Percentiles rank a stretch among this genome's conserved stretches.
Evolutionary conservation across 2,797 vertebrate species (phyloP).

Genomic region (Pseudochirops corinnae): DNA sequence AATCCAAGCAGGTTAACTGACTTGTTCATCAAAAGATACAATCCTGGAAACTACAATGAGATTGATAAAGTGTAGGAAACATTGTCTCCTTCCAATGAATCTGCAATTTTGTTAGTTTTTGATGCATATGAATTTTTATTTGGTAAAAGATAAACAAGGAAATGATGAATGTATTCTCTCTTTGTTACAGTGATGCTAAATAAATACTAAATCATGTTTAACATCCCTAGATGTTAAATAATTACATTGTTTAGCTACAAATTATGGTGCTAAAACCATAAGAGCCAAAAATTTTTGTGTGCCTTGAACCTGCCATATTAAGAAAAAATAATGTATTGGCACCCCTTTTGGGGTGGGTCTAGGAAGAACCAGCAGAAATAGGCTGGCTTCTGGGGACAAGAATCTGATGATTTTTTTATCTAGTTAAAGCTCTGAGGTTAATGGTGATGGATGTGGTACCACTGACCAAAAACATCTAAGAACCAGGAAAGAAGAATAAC

Average conservation of each 20-base stretch:
- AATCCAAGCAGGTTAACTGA: background rate
- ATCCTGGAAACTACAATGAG: conserved; percentile 37
- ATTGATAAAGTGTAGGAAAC: background rate
- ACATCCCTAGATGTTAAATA: conserved; percentile 6
- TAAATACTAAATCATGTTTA: background rate
- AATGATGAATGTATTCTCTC: background rate
- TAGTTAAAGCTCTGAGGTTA: background rate
- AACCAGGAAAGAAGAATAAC: background rate
- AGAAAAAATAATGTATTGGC: background rate
- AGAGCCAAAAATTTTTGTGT: background rate
- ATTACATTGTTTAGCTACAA: conserved; percentile 28
- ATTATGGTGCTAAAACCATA: conserved; percentile 7
- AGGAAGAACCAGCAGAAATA: background rate
- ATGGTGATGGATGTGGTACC: background rate
- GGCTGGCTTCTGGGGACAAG: background rate
- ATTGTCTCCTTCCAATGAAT: background rate
- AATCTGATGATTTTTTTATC: background rate
- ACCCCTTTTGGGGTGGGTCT: background rate
- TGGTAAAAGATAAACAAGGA: background rate
- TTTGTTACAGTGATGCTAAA: background rate
- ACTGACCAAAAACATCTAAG: background rate
- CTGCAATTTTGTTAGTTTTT: background rate
- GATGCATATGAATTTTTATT: conserved; percentile 16
- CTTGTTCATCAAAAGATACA: conserved; percentile 19
- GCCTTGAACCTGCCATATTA: background rate